Conservation (phyloP, 2,113 vertebrate species). For the Eclectus roratus region DNA sequence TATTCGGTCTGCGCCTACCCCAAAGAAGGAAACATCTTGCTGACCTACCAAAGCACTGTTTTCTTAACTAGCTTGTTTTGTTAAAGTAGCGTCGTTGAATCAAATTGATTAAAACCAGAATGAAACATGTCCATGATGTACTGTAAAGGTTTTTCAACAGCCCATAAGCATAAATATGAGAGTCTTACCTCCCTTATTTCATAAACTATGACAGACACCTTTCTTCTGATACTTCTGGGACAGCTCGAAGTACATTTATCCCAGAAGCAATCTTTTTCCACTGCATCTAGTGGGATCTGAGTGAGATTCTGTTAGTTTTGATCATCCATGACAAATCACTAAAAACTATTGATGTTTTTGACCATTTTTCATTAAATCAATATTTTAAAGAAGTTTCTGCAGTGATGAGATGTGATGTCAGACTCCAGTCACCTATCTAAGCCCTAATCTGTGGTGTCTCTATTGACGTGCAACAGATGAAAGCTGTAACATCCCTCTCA, state of each 20-base stretch:
- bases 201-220: neutral
- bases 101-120: neutral
- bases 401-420: neutral
- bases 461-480: neutral
- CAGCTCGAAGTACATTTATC: neutral
- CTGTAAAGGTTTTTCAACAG: neutral
- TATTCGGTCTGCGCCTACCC: neutral
- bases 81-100: neutral
- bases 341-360: neutral
- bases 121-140: neutral
- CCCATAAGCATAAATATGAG: neutral
- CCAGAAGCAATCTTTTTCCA: neutral
- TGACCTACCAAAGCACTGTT: conserved; percentile 13
- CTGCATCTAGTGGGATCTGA: neutral
- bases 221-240: neutral
- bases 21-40: neutral
- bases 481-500: neutral
- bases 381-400: neutral
- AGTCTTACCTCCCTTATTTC: neutral
- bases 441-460: neutral
- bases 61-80: neutral
- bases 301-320: neutral
- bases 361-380: neutral
- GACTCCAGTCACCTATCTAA: neutral
- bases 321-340: neutral